Conservation (phyloP, 2,888 invertebrate genomes). For the Cheilosia pagana region DNA sequence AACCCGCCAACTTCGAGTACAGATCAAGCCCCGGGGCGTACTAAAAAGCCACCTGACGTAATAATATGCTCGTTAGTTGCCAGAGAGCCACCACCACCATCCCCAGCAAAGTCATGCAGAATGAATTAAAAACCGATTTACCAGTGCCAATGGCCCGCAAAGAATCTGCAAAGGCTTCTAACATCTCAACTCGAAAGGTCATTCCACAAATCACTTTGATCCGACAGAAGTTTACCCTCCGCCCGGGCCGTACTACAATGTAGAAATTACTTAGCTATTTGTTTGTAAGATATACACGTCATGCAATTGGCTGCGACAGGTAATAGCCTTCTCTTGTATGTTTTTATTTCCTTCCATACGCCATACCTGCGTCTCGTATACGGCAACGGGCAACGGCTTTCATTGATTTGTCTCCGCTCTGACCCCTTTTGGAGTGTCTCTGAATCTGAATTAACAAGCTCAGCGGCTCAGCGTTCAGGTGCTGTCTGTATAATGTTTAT, state of each 20-base stretch:
- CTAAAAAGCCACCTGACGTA: not conserved
- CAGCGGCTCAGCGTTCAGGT: conserved; percentile 42
- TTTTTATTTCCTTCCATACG: not conserved
- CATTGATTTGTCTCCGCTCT: conserved; percentile 54
- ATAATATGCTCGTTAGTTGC: not conserved
- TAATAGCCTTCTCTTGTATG: conserved; percentile 11
- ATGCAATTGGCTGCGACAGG: not conserved
- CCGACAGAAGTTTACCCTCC: not conserved
- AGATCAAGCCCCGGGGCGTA: not conserved
- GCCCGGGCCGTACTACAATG: not conserved
- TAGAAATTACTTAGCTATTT: not conserved
- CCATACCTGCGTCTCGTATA: conserved; percentile 9
- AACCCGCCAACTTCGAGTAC: not conserved
- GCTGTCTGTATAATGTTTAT: conserved; percentile 49
- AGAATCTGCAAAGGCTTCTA: not conserved
- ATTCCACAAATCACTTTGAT: not conserved
- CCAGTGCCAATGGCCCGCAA: not conserved
- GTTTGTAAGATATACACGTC: conserved; percentile 1
- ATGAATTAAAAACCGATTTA: conserved; percentile 8
- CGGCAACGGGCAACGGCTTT: conserved; percentile 34
- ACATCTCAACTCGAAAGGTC: conserved; percentile 8
- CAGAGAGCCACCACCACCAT: not conserved
- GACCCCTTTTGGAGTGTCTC: conserved; percentile 53
- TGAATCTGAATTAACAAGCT: conserved; percentile 37
- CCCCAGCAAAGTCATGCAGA: not conserved